A percentile compares a stretch with the other conserved stretches of the same genome.
These are phyloP conservation scores for Philaenus spumarius DNA, from an alignment of 1,140 invertebrate genomes.

Conservation along the genomic window DNA sequence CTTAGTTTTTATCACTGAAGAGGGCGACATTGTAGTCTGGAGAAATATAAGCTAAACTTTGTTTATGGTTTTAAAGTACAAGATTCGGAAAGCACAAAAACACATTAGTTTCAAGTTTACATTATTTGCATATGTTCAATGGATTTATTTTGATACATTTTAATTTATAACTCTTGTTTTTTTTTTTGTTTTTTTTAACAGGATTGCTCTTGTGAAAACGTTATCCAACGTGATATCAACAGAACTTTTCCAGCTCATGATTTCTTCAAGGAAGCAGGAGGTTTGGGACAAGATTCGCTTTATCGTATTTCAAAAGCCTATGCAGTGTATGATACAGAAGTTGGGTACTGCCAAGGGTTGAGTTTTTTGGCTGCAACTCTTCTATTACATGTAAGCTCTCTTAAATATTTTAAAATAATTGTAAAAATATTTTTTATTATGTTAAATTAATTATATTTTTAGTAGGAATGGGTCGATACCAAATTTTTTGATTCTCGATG, in stretches of 20 bases:
- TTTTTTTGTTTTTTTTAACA: too few relatives aligned
- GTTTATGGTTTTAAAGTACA: too few relatives aligned
- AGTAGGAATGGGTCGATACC: too few relatives aligned
- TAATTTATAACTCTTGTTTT: too few relatives aligned
- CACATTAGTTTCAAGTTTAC: too few relatives aligned
- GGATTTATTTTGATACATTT: too few relatives aligned
- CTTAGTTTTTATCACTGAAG: too few relatives aligned
- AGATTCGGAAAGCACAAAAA: too few relatives aligned
- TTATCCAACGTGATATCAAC: constrained; percentile 93
- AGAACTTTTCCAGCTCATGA: constrained; percentile 98
- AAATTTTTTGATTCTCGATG: too few relatives aligned
- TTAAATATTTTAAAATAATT: not conserved
- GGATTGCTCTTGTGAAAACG: constrained; percentile 84
- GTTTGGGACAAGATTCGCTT: constrained; percentile 88
- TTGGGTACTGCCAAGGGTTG: constrained; percentile 97
- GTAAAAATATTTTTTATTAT: not conserved
- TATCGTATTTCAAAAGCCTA: constrained; percentile 96
- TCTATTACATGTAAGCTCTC: constrained; percentile 81
- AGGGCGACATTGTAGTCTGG: too few relatives aligned
- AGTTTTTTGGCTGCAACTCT: constrained; percentile 95
- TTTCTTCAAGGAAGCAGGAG: constrained; percentile 90
- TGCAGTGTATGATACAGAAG: constrained; percentile 93
- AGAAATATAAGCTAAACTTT: too few relatives aligned
- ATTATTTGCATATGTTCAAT: too few relatives aligned
- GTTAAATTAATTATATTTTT: constrained; percentile 2